A percentile compares a stretch with the other conserved stretches of the same genome.
phyloP scores from a whole-genome alignment of 2,113 vertebrate species.

The Syrrhaptes paradoxus region DNA sequence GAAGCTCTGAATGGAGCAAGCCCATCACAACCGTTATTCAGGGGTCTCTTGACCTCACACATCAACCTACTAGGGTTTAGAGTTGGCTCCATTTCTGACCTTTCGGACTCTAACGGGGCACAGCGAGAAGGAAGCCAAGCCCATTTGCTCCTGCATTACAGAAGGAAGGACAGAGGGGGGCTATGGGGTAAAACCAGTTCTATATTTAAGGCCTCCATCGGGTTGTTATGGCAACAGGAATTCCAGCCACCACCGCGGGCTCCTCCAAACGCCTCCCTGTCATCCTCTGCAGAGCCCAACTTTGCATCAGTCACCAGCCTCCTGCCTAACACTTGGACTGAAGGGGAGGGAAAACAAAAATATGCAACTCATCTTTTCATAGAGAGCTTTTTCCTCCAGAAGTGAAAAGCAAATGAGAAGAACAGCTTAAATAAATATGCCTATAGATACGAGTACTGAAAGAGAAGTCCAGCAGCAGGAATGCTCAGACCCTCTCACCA shows the following conservation, averaged over 20 bases:
- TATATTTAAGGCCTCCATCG: constrained; percentile 15
- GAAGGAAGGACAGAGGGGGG: neutral
- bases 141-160: neutral
- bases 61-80: fast-evolving
- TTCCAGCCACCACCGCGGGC: constrained; percentile 15
- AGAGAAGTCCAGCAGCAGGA: neutral
- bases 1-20: neutral
- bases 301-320: constrained; percentile 2
- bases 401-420: neutral
- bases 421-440: neutral
- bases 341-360: neutral
- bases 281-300: constrained; percentile 41
- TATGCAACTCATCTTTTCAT: neutral
- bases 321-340: neutral
- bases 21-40: neutral
- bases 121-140: neutral
- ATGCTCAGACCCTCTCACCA: neutral
- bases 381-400: neutral
- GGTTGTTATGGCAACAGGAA: constrained; percentile 63
- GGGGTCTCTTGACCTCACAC: neutral
- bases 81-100: neutral
- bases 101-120: neutral
- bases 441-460: neutral
- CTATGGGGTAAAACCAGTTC: neutral
- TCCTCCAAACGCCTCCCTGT: neutral